These are phyloP conservation scores for Cyprinodon diabolis DNA, from an alignment of 2,797 vertebrate species.

Conservation along the genomic window DNA sequence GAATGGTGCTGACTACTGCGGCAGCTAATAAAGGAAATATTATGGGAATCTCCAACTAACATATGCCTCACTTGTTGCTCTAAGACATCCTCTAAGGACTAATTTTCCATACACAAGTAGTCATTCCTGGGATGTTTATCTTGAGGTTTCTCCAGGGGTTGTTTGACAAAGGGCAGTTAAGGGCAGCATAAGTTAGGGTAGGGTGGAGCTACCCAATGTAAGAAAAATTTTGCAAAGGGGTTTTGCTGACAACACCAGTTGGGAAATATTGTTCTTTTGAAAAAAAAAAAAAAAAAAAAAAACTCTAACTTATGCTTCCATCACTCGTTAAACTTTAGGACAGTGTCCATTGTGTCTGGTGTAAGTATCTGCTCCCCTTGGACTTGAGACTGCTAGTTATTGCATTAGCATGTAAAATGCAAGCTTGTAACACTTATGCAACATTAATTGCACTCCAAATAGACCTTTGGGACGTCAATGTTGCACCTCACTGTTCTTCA, in stretches of 20 bases:
- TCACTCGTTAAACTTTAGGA: not conserved
- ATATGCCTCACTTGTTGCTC: slow-evolving; percentile 9
- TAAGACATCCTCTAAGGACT: not conserved
- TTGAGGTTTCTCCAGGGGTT: not conserved
- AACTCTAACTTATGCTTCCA: not conserved
- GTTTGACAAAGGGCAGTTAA: not conserved
- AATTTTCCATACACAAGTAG: not conserved
- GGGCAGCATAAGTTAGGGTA: no score
- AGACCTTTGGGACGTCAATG: not conserved
- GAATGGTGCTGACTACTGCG: slow-evolving; percentile 50
- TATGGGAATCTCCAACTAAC: slow-evolving; percentile 6
- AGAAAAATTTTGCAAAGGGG: not conserved
- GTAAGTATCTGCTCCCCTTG: not conserved
- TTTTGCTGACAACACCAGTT: not conserved
- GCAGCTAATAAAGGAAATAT: not conserved
- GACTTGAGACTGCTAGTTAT: not conserved
- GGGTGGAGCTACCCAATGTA: not conserved
- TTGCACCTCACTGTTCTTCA: not conserved
- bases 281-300: no score
- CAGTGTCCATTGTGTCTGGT: not conserved
- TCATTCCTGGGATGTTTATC: not conserved
- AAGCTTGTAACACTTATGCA: not conserved
- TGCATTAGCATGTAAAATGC: not conserved
- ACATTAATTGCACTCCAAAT: not conserved
- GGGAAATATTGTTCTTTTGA: not conserved